phyloP scores from a whole-genome alignment of 2,888 invertebrate genomes.

The Oeneis ivallda region DNA sequence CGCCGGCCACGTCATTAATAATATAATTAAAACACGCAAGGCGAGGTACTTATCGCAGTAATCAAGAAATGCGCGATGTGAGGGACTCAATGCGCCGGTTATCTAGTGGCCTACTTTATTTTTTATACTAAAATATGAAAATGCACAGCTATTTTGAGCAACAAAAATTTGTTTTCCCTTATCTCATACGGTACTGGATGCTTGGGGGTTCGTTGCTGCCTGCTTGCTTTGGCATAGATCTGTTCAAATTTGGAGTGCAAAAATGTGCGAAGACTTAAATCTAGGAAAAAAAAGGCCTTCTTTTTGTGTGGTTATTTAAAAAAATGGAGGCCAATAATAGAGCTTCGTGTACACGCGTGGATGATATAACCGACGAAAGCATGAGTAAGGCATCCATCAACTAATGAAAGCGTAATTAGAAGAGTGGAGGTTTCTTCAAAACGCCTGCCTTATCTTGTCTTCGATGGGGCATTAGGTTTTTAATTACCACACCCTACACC shows the following conservation, averaged over 20 bases:
- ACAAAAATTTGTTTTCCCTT: slow-evolving; percentile 36
- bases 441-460: slow-evolving; percentile 77
- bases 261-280: slow-evolving; percentile 29
- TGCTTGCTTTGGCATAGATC: slow-evolving; percentile 35
- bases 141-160: slow-evolving; percentile 37
- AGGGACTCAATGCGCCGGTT: slow-evolving; percentile 40
- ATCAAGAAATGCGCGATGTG: slow-evolving; percentile 65
- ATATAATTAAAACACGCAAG: slow-evolving; percentile 82
- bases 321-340: slow-evolving; percentile 23
- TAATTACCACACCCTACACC: slow-evolving; percentile 68
- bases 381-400: slow-evolving; percentile 66
- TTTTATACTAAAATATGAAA: slow-evolving; percentile 38
- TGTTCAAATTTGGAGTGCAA: slow-evolving; percentile 29
- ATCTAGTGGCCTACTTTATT: slow-evolving; percentile 42
- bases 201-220: slow-evolving; percentile 35
- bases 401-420: slow-evolving; percentile 80
- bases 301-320: slow-evolving; percentile 23
- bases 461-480: slow-evolving; percentile 74
- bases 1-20: slow-evolving; percentile 75
- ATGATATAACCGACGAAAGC: slow-evolving; percentile 39
- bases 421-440: slow-evolving; percentile 78
- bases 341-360: slow-evolving; percentile 6
- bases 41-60: slow-evolving; percentile 74
- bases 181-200: slow-evolving; percentile 36
- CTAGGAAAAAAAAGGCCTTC: slow-evolving; percentile 10